A percentile compares a stretch with the other conserved stretches of the same genome.
Conservation (phyloP, 2,797 vertebrate genomes). For the Danio albolineatus region DNA sequence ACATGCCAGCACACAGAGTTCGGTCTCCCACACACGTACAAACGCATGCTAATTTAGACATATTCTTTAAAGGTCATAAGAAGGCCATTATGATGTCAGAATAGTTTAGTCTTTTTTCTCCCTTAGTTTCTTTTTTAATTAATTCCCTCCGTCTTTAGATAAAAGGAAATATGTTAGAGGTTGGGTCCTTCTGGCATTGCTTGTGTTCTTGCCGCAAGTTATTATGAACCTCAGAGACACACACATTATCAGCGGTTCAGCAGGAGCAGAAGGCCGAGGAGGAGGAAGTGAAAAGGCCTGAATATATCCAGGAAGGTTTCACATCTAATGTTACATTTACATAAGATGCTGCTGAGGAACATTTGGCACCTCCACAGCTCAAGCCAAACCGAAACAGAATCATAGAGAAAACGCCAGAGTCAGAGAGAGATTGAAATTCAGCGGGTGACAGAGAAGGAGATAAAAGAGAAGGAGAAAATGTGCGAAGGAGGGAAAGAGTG, state of each 20-base stretch:
- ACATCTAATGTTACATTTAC: slow-evolving; percentile 45
- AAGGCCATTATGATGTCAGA: slow-evolving; percentile 2
- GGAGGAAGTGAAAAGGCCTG: slow-evolving; percentile 18
- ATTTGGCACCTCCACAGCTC: slow-evolving; percentile 17
- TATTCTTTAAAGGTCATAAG: slow-evolving; percentile 21
- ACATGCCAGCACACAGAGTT: slow-evolving; percentile 8
- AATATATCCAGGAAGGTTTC: slow-evolving; percentile 4
- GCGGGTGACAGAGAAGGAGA: slow-evolving; percentile 19
- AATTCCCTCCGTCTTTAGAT: slow-evolving; percentile 9
- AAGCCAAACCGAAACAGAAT: slow-evolving; percentile 13
- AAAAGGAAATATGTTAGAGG: slow-evolving; percentile 12
- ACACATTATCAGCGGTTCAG: slow-evolving; percentile 27
- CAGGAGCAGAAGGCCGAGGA: slow-evolving; percentile 25
- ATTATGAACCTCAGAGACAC: slow-evolving; percentile 18
- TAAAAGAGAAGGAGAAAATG: background rate
- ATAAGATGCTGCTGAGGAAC: slow-evolving; percentile 34
- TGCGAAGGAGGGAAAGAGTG: slow-evolving; percentile 7
- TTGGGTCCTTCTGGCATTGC: slow-evolving; percentile 26
- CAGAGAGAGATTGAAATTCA: slow-evolving; percentile 19
- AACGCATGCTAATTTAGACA: background rate
- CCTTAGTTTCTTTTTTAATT: background rate
- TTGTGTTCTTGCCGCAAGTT: slow-evolving; percentile 26
- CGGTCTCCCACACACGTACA: background rate
- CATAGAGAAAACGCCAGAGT: background rate
- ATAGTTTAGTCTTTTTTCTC: background rate